phyloP scores from a whole-genome alignment of 1,140 invertebrate genomes.

The Octopus bimaculoides region DNA sequence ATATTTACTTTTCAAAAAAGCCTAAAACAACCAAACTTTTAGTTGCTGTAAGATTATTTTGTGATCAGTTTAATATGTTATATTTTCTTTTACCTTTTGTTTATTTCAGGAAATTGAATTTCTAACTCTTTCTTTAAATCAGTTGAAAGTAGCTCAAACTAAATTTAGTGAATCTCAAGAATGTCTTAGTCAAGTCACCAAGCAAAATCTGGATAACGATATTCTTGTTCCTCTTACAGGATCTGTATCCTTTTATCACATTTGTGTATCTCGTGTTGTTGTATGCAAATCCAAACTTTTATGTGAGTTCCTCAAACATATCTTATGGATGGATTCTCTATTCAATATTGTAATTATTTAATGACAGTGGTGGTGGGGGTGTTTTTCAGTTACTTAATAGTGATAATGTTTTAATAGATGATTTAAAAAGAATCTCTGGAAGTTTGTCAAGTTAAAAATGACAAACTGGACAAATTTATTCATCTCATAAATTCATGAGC shows the following conservation, averaged over 20 bases:
- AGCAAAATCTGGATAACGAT: constrained; percentile 66
- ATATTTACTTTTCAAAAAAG: not conserved
- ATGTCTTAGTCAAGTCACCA: constrained; percentile 76
- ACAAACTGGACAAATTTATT: too few species aligned
- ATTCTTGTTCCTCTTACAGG: constrained; percentile 88
- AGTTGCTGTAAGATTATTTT: not conserved
- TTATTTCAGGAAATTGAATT: constrained; percentile 75
- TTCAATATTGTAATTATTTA: too few species aligned
- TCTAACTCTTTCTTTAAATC: constrained; percentile 83
- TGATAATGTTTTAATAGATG: too few species aligned
- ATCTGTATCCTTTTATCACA: constrained; percentile 66
- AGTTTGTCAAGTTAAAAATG: too few species aligned
- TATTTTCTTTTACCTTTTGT: constrained; percentile 26
- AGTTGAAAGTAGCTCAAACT: constrained; percentile 82
- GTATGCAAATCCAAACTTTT: too few species aligned
- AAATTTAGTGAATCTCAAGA: constrained; percentile 87
- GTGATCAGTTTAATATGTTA: not conserved
- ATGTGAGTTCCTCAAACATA: too few species aligned
- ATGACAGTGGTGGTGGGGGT: too few species aligned
- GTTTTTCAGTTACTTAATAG: too few species aligned
- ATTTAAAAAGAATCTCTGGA: too few species aligned
- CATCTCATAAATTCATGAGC: too few species aligned
- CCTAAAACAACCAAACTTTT: not conserved
- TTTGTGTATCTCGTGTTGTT: too few species aligned
- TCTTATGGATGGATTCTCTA: too few species aligned